phyloP scores from a whole-genome alignment of 2,888 invertebrate genomes.

The Shargacucullia verbasci region DNA sequence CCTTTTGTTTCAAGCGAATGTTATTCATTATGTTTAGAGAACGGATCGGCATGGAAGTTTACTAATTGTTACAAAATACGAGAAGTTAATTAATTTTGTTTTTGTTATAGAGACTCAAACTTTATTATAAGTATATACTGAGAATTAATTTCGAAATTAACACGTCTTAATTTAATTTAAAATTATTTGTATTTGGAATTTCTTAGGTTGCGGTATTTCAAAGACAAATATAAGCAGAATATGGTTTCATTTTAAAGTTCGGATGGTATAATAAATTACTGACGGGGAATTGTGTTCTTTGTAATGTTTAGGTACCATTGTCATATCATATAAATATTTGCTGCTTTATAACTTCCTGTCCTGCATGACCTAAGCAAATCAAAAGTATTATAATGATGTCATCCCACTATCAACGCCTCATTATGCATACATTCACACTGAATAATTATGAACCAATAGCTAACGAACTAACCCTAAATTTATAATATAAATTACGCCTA shows the following conservation, averaged over 20 bases:
- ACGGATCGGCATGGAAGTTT: constrained; percentile 53
- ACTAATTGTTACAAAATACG: constrained; percentile 59
- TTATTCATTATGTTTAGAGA: constrained; percentile 44
- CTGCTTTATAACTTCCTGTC: constrained; percentile 1
- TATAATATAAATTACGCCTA: constrained; percentile 23
- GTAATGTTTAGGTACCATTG: too few species aligned
- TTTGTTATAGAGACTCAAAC: constrained; percentile 48
- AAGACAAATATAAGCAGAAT: constrained; percentile 39
- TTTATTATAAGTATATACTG: constrained; percentile 37
- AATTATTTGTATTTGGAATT: constrained; percentile 46
- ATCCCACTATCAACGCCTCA: constrained; percentile 20
- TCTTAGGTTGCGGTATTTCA: constrained; percentile 8
- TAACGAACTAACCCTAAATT: constrained; percentile 33
- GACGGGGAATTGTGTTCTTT: neutral
- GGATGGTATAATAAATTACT: neutral
- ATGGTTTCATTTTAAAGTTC: constrained; percentile 24
- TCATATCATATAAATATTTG: neutral
- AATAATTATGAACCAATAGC: constrained; percentile 46
- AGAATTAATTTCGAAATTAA: constrained; percentile 45
- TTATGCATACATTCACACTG: constrained; percentile 41
- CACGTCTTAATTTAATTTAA: constrained; percentile 49
- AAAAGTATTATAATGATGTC: constrained; percentile 25
- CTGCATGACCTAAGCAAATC: neutral
- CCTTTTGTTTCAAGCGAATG: constrained; percentile 28
- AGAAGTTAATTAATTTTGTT: constrained; percentile 62